Conservation (phyloP, 2,113 vertebrate species). For the Oxygymnocypris stewartii region DNA sequence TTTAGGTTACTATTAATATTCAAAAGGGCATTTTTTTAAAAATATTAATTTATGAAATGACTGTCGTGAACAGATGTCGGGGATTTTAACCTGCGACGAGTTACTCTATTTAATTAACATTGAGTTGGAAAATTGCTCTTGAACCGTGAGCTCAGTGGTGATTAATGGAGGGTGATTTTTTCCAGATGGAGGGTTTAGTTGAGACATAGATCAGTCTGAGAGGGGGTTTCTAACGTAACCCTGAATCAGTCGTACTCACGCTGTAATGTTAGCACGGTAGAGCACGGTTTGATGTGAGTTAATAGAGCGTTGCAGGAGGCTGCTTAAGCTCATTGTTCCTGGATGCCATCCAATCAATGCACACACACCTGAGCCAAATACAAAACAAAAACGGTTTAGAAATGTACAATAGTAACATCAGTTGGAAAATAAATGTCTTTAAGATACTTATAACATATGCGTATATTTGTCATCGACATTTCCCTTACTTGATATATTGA, state of each 20-base stretch:
- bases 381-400: neutral
- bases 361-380: neutral
- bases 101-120: conserved; percentile 51
- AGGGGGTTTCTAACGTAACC: conserved; percentile 54
- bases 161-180: conserved; percentile 50
- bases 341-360: neutral
- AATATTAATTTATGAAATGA: conserved; percentile 18
- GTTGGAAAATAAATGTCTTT: neutral
- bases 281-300: conserved; percentile 41
- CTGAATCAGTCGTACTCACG: conserved; percentile 39
- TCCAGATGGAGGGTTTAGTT: conserved; percentile 51
- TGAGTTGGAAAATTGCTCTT: conserved; percentile 51
- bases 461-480: neutral
- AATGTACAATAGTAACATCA: neutral
- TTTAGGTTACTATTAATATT: conserved; percentile 17
- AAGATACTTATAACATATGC: neutral
- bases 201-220: conserved; percentile 57
- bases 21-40: neutral
- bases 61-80: conserved; percentile 13
- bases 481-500: neutral
- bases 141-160: conserved; percentile 34
- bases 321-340: neutral
- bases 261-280: conserved; percentile 1
- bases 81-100: conserved; percentile 31
- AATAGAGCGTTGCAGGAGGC: neutral